A percentile compares a stretch with the other conserved stretches of the same genome.
phyloP scores from a whole-genome alignment of 2,797 vertebrate species.

The Cottoperca gobio region DNA sequence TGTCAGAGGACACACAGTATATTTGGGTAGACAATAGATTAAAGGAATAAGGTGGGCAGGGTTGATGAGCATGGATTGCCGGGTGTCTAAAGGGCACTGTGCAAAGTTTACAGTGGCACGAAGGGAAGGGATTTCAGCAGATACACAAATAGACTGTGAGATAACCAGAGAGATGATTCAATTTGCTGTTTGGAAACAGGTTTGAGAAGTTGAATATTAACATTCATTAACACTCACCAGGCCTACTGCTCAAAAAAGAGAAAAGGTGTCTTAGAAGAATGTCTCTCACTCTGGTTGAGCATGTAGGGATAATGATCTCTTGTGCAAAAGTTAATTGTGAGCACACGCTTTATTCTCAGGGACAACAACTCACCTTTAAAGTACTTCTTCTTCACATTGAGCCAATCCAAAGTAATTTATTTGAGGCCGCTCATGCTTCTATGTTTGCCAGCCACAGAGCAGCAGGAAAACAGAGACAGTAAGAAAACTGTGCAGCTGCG shows the following conservation, averaged over 20 bases:
- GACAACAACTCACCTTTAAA: constrained; percentile 23
- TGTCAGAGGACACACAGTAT: constrained; percentile 42
- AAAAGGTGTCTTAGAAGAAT: not conserved
- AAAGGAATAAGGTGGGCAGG: constrained; percentile 31
- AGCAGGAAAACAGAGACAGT: constrained; percentile 26
- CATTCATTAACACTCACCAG: not conserved
- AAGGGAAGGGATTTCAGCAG: constrained; percentile 37
- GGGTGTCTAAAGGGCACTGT: constrained; percentile 27
- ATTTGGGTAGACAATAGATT: constrained; percentile 53
- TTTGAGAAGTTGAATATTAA: constrained; percentile 3
- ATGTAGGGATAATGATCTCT: not conserved
- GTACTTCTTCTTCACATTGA: constrained; percentile 21
- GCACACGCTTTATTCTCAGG: constrained; percentile 28
- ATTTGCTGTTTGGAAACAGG: constrained; percentile 5
- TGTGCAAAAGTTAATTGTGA: not conserved
- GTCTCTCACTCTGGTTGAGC: not conserved
- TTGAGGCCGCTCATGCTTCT: constrained; percentile 30
- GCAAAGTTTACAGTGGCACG: constrained; percentile 33
- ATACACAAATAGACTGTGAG: constrained; percentile 18
- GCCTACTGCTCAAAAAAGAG: not conserved
- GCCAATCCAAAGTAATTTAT: constrained; percentile 49
- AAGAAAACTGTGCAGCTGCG: constrained; percentile 41
- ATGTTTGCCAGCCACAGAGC: constrained; percentile 30
- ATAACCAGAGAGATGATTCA: constrained; percentile 19
- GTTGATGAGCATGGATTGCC: constrained; percentile 59